Evolutionary conservation across 2,797 vertebrate genomes (phyloP).

Genomic region (Acanthurus tractus): DNA sequence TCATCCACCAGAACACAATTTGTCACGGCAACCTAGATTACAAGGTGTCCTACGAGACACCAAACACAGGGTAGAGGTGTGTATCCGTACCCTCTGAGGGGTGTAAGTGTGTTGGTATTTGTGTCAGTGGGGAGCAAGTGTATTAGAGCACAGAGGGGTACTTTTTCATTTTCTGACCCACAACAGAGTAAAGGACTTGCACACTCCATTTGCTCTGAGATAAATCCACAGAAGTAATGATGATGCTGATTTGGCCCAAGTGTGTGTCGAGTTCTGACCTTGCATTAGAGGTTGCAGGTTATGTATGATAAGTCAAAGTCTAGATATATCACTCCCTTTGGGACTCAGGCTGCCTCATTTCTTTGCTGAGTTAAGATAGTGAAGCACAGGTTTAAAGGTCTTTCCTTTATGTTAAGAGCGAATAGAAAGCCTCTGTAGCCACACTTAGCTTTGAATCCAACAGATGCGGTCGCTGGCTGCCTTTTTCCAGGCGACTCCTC

Average conservation of each 20-base stretch:
- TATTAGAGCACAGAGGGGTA: conserved; percentile 30
- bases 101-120: conserved; percentile 38
- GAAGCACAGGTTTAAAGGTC: conserved; percentile 42
- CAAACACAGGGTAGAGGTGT: conserved; percentile 39
- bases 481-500: conserved; percentile 41
- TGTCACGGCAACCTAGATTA: conserved; percentile 74
- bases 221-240: conserved; percentile 21
- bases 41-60: conserved; percentile 54
- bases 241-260: conserved; percentile 35
- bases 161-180: conserved; percentile 58
- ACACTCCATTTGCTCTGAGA: conserved; percentile 51
- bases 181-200: conserved; percentile 37
- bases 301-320: conserved; percentile 47
- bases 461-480: conserved; percentile 40
- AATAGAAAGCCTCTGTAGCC: conserved; percentile 21
- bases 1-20: conserved; percentile 63
- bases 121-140: conserved; percentile 24
- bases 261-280: conserved; percentile 41
- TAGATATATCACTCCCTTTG: conserved; percentile 16
- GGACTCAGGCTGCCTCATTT: conserved; percentile 15
- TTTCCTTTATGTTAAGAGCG: conserved; percentile 7
- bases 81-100: conserved; percentile 43
- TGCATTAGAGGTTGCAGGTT: conserved; percentile 45
- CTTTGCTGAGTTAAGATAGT: conserved; percentile 27
- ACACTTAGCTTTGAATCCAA: conserved; percentile 37